phyloP scores from a whole-genome alignment of 2,113 vertebrate genomes.

The Pangasianodon gigas region DNA sequence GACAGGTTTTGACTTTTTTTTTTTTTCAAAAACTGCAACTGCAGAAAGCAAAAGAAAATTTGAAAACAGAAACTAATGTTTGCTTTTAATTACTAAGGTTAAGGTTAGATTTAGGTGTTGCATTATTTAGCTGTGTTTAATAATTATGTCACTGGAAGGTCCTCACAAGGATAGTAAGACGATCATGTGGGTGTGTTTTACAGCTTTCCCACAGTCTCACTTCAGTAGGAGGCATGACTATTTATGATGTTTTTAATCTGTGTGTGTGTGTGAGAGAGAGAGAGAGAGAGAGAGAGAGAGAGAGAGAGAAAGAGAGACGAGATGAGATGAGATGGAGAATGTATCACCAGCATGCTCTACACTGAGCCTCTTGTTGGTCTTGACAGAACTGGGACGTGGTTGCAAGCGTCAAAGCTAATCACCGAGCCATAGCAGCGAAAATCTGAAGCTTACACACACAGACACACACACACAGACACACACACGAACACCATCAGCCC shows the following conservation, averaged over 20 bases:
- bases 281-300: not conserved
- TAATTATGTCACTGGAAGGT: not conserved
- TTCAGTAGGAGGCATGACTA: not conserved
- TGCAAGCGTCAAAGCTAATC: constrained; percentile 74
- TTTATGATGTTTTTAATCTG: constrained; percentile 46
- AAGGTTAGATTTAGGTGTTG: not conserved
- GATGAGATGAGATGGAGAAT: constrained; percentile 40
- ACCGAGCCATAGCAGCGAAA: constrained; percentile 70
- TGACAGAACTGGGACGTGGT: constrained; percentile 78
- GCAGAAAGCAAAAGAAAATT: no score
- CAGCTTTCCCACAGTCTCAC: not conserved
- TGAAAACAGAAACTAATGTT: not conserved
- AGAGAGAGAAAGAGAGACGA: not conserved
- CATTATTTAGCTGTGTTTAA: not conserved
- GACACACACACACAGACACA: constrained; percentile 11
- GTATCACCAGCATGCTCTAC: constrained; percentile 72
- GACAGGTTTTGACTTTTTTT: no score
- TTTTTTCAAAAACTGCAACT: no score
- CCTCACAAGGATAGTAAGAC: not conserved
- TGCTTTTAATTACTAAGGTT: not conserved
- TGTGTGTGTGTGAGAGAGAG: constrained; percentile 49
- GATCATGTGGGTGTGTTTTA: not conserved
- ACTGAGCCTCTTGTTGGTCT: constrained; percentile 66
- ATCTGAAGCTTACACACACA: constrained; percentile 61
- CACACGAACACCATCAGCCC: constrained; percentile 51